Evolutionary conservation across 2,888 invertebrate species (phyloP), one percentile per base, ranked within the genome.

Genomic region (Schizotus pectinicornis): DNA sequence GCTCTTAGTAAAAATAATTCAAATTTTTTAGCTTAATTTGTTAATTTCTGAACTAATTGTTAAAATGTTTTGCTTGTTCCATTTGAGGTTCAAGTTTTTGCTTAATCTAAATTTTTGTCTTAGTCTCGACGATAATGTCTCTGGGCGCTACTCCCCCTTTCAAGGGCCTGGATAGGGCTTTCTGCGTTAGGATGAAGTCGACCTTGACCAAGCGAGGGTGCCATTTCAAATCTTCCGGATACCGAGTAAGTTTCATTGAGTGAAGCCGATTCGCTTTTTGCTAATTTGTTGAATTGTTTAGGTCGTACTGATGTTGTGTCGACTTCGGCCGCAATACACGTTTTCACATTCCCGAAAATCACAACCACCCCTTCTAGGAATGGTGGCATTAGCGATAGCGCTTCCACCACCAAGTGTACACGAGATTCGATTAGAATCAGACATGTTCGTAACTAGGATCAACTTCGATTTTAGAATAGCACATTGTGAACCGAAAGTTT

Each of bases 181-280:
- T 96, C 81, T 98, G 97, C 81, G 86, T 98, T 45, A 86, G 98
- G 67, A 98, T 98, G 97, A 98, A 98, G 79, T 98, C 98, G 52
- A 98, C 98, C 0, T 84, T 98, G 61, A 97, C 98, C 46, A 98
- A 98, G 82, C 84, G 98, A 73, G 98, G 98, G 58, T 98, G 97
- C 78, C 95, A 96, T 80, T 95, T 95, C 81, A 96, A 96, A 81
- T 95, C 95, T 35, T 95, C 95, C 64, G 95, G 95, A 79, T 95
- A 95, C 81, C 87, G 95, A 87, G 95, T 95, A 84, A 88, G 91
- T 34, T 11, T 45, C 43, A 7, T 9, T n/a, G n/a, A n/a, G n/a
- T n/a, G n/a, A n/a, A n/a, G n/a, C n/a, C 22, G 22, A 3, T 22
- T 22, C 2, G 22, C 22, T n/a, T n/a, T n/a, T n/a, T n/a, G n/a